These are phyloP conservation scores for Rhagonycha fulva DNA, from an alignment of 2,888 invertebrate species.

Conservation along the genomic window DNA sequence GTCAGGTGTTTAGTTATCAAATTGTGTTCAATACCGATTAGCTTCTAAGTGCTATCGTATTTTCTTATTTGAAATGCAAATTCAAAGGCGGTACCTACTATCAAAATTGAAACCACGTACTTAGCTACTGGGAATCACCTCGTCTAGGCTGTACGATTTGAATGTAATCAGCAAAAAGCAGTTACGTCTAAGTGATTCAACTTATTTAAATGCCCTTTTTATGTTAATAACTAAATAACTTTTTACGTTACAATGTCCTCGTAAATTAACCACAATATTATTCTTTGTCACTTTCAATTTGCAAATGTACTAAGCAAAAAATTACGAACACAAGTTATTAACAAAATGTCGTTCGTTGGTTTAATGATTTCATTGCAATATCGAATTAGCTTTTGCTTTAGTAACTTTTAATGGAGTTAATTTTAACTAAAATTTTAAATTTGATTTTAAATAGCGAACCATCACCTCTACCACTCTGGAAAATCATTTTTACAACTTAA, in stretches of 20 bases:
- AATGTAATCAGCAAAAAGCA: not conserved
- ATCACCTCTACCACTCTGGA: no score
- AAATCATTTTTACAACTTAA: not conserved
- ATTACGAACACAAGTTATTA: not conserved
- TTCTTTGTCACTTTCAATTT: not conserved
- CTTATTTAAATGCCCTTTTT: not conserved
- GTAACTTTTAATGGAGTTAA: not conserved
- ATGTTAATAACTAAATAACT: not conserved
- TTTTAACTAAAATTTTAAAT: not conserved
- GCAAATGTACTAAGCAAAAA: not conserved
- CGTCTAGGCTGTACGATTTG: not conserved
- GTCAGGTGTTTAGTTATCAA: not conserved
- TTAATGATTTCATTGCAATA: no score
- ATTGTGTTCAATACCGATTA: not conserved
- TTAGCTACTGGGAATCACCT: not conserved
- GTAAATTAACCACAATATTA: not conserved
- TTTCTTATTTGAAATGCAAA: not conserved
- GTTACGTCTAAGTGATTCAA: not conserved
- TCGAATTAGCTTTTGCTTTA: not conserved
- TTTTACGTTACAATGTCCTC: not conserved
- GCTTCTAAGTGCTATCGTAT: not conserved
- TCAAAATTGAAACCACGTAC: not conserved
- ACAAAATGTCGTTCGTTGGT: not conserved
- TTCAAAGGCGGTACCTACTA: not conserved
- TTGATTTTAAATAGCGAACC: no score